A percentile compares a stretch with the other conserved stretches of the same genome.
Evolutionary conservation across 1,140 invertebrate genomes (phyloP).

Genomic region (Heliconius congener): DNA sequence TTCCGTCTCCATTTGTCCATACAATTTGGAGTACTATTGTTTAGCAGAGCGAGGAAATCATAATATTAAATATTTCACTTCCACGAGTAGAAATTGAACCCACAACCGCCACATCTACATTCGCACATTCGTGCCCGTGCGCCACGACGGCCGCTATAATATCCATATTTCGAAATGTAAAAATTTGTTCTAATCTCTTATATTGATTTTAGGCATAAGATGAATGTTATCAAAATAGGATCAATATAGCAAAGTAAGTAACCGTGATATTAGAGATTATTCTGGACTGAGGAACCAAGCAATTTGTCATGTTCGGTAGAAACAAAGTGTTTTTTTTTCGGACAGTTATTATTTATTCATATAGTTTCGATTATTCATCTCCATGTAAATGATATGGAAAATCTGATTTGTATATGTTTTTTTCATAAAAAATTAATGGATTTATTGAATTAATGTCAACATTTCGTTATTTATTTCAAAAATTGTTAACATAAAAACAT

Average conservation of each 20-base stretch:
- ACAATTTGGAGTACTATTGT: too few species aligned
- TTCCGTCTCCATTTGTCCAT: too few species aligned
- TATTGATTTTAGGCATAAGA: not conserved
- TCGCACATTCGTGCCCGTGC: too few species aligned
- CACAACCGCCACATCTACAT: not conserved
- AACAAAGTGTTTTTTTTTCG: conserved; percentile 39
- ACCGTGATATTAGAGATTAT: conserved; percentile 67
- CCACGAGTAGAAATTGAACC: too few species aligned
- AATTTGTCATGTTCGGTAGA: conserved; percentile 52
- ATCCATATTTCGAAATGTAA: not conserved
- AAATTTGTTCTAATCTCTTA: not conserved
- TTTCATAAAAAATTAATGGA: too few species aligned
- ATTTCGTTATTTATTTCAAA: not conserved
- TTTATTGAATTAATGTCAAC: too few species aligned
- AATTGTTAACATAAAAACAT: too few species aligned
- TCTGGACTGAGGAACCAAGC: conserved; percentile 49
- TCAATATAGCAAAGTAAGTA: conserved; percentile 49
- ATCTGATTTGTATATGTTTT: too few species aligned
- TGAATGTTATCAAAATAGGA: not conserved
- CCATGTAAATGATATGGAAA: not conserved
- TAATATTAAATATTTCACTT: too few species aligned
- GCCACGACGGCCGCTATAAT: not conserved
- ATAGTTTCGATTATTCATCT: not conserved
- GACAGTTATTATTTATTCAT: not conserved
- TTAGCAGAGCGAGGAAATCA: too few species aligned